phyloP scores from a whole-genome alignment of 2,888 invertebrate genomes.

The Polymixis lichenea region DNA sequence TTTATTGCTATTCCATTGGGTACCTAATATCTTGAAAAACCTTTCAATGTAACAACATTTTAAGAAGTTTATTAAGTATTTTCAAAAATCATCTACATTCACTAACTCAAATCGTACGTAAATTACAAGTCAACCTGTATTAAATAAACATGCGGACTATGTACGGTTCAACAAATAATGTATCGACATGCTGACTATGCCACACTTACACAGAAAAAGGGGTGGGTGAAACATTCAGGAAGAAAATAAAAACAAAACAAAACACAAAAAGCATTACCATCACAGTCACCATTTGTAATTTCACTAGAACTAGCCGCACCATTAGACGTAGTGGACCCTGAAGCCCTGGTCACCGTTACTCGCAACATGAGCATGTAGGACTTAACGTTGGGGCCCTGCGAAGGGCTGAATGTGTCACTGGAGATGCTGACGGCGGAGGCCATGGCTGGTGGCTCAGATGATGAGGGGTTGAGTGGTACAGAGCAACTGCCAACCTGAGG shows the following conservation, averaged over 20 bases:
- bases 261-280: slow-evolving; percentile 78
- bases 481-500: slow-evolving; percentile 92
- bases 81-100: too few relatives aligned
- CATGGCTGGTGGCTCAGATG: slow-evolving; percentile 91
- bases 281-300: slow-evolving; percentile 87
- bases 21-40: too few relatives aligned
- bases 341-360: slow-evolving; percentile 89
- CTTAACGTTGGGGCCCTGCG: slow-evolving; percentile 94
- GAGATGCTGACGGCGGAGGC: slow-evolving; percentile 96
- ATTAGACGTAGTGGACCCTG: slow-evolving; percentile 70
- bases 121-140: too few relatives aligned
- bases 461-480: slow-evolving; percentile 93
- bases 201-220: slow-evolving; percentile 32
- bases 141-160: slow-evolving; percentile 31
- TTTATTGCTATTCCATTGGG: too few relatives aligned
- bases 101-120: too few relatives aligned
- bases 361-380: slow-evolving; percentile 95
- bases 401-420: slow-evolving; percentile 95
- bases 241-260: slow-evolving; percentile 42
- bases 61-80: too few relatives aligned
- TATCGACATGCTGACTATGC: slow-evolving; percentile 53
- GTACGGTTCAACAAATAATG: slow-evolving; percentile 3
- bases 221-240: slow-evolving; percentile 21
- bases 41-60: too few relatives aligned
- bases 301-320: slow-evolving; percentile 84